Base-by-base conservation (phyloP, 2,888 invertebrate species). In the Aphrophora alni region DNA sequence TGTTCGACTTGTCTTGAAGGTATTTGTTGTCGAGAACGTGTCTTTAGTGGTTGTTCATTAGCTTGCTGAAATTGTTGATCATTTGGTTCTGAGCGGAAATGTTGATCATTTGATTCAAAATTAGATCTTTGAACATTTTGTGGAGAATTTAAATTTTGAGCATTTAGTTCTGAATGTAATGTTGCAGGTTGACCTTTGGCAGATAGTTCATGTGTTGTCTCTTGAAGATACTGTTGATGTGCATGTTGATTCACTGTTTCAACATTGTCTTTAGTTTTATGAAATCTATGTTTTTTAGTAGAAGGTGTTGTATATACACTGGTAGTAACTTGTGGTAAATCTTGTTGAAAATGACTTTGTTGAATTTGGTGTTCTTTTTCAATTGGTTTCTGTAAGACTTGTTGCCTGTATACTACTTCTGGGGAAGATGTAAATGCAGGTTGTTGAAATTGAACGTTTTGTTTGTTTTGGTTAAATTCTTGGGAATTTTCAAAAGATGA, bases 191-290 rank as follows among this genome's bases (percentile, higher is more conserved):
- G 59, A 21, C 4, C 2, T 59, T n/a, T 59, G 3, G 59, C 21
- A 59, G 21, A 21, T 3, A 59, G 5, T 12, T 59, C 59, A 2
- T 21, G 59, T 59, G 75, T 77, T 26, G 44, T 80, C 81, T 70
- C 78, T 70, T 77, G 85, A 75, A 86, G 87, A 12, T 85, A 85
- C 7, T 83, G 81, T 59, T 59, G 59, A 4, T 59, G 59, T 21
- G 21, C 5, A 2, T 5, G 59, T 59, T 59, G 59, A 59, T 10
- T 59, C 14, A 3, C 59, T 21, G n/a, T 0, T 59, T 21, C 21
- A 33, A 33, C 8, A 59, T 59, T 59, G 1, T 21, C 59, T 21
- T 59, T 59, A 5, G n/a, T 21, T 59, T 59, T 59, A 59, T 59
- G 21, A 59, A 59, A 59, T 21, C 21, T 59, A 59, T 59, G n/a